phyloP scores from a whole-genome alignment of 2,797 vertebrate genomes.

The Miichthys miiuy region DNA sequence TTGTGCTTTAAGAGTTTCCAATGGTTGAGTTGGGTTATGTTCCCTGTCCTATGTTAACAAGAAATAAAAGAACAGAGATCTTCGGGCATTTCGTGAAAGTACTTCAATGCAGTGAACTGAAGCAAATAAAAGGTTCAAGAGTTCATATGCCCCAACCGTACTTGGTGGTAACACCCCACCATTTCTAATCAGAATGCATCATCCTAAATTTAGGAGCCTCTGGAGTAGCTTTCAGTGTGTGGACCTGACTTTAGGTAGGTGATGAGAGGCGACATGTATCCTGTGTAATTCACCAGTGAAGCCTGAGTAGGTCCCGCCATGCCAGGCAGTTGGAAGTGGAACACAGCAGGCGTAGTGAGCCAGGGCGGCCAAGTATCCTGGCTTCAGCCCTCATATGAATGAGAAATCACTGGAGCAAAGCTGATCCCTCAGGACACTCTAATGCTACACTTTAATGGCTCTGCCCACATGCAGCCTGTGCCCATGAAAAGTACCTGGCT shows the following conservation, averaged over 20 bases:
- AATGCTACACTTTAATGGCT: conserved; percentile 37
- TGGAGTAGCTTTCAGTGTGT: background rate
- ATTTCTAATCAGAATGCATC: background rate
- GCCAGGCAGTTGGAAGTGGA: conserved; percentile 17
- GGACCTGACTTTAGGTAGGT: background rate
- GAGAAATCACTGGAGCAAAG: conserved; percentile 44
- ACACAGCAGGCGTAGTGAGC: conserved; percentile 3
- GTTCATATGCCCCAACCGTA: background rate
- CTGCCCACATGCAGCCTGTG: conserved; percentile 14
- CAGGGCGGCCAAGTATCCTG: conserved; percentile 10
- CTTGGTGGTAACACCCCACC: background rate
- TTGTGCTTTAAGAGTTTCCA: background rate
- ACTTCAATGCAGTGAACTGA: conserved; percentile 1
- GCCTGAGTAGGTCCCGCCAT: conserved; percentile 14
- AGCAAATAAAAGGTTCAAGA: conserved; percentile 1
- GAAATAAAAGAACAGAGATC: background rate
- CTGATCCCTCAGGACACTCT: conserved; percentile 46
- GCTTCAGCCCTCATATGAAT: conserved; percentile 20
- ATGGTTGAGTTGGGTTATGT: background rate
- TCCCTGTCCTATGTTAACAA: background rate
- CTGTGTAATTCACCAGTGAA: conserved; percentile 28
- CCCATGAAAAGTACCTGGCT: conserved; percentile 25
- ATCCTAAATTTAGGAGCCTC: background rate
- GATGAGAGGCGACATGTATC: background rate
- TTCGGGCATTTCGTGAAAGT: background rate